These are phyloP conservation scores for Colletes latitarsis DNA, from an alignment of 1,140 invertebrate species.

Conservation along the genomic window DNA sequence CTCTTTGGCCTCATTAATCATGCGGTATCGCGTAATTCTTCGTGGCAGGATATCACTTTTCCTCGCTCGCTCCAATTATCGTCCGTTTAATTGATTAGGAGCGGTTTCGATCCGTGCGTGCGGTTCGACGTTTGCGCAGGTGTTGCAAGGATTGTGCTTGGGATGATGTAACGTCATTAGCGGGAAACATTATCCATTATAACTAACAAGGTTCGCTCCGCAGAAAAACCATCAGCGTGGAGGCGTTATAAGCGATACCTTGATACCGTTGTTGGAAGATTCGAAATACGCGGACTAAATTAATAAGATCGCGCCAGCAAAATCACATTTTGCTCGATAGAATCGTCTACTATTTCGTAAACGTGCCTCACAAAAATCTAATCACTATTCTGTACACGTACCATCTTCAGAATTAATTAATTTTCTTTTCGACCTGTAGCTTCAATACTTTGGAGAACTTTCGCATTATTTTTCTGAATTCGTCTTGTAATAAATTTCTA, in stretches of 20 bases:
- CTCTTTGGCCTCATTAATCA: constrained; percentile 27
- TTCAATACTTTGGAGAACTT: no score
- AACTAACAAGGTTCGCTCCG: constrained; percentile 8
- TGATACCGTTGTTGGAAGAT: not conserved
- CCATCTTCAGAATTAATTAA: no score
- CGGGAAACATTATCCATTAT: constrained; percentile 18
- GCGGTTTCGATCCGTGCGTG: not conserved
- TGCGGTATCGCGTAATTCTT: constrained; percentile 34
- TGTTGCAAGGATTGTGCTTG: constrained; percentile 17
- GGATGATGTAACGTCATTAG: constrained; percentile 36
- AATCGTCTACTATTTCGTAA: no score
- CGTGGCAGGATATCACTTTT: constrained; percentile 21
- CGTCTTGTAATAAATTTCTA: no score
- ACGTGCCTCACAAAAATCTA: no score
- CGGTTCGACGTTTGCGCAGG: constrained; percentile 27
- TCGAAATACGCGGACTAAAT: not conserved
- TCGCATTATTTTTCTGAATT: no score
- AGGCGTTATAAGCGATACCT: not conserved
- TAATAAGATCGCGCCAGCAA: no score
- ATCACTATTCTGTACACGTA: no score
- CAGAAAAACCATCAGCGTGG: not conserved
- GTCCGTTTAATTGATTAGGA: constrained; percentile 26
- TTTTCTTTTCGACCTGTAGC: no score
- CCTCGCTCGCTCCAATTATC: constrained; percentile 25
- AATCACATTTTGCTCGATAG: no score